Percentiles rank a stretch among this genome's conserved stretches.
phyloP scores from a whole-genome alignment of 2,113 vertebrate species.

The Benitochromis conjunctus region DNA sequence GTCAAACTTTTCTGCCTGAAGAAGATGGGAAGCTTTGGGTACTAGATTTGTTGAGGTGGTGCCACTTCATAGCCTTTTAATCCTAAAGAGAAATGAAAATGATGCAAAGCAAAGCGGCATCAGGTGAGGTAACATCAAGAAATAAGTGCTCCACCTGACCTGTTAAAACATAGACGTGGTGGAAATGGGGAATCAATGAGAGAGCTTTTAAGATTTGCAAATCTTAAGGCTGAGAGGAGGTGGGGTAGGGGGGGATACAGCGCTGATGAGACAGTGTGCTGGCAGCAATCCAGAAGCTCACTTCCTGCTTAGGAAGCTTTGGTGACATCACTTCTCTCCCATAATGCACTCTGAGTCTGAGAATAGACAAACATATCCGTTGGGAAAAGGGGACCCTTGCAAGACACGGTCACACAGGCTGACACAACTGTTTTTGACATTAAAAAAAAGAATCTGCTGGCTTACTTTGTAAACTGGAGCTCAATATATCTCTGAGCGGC shows the following conservation, averaged over 20 bases:
- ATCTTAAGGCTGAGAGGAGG: not conserved
- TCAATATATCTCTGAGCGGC: not conserved
- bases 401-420: not conserved
- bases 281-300: slow-evolving; percentile 40
- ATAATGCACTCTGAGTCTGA: slow-evolving; percentile 55
- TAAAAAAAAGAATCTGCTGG: not conserved
- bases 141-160: not conserved
- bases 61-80: not conserved
- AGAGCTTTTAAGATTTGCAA: not conserved
- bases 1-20: not conserved
- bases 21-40: not conserved
- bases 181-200: not conserved
- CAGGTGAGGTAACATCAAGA: not conserved
- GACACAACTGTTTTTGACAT: not conserved
- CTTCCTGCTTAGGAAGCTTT: slow-evolving; percentile 67
- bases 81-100: not conserved
- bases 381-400: slow-evolving; percentile 32
- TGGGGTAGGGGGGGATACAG: not conserved
- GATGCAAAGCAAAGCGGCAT: not conserved
- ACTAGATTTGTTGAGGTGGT: not conserved
- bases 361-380: slow-evolving; percentile 48
- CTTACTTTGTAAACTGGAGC: not conserved
- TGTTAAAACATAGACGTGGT: not conserved
- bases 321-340: slow-evolving; percentile 61
- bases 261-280: not conserved